phyloP scores from a whole-genome alignment of 2,888 invertebrate genomes.

The Scaptodrosophila latifasciaeformis region DNA sequence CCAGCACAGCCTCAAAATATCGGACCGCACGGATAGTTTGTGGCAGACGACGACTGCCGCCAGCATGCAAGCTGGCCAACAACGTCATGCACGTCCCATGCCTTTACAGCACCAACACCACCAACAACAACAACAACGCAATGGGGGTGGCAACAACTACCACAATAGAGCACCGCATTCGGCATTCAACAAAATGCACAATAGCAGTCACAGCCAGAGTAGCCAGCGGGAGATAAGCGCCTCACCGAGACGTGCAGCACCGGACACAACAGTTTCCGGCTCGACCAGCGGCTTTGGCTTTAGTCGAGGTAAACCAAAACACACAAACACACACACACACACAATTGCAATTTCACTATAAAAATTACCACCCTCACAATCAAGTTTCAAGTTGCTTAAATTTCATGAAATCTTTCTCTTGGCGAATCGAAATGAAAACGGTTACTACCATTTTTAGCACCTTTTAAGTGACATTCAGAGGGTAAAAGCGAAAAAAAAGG shows the following conservation, averaged over 20 bases:
- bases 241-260: slow-evolving; percentile 61
- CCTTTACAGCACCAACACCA: slow-evolving; percentile 35
- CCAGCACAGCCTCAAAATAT: slow-evolving; percentile 67
- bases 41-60: slow-evolving; percentile 67
- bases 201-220: slow-evolving; percentile 51
- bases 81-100: slow-evolving; percentile 44
- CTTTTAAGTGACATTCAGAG: neutral
- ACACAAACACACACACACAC: too few species aligned
- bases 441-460: too few species aligned
- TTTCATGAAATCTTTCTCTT: too few species aligned
- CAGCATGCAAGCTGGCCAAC: slow-evolving; percentile 51
- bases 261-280: slow-evolving; percentile 73
- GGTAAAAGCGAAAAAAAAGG: slow-evolving; percentile 6
- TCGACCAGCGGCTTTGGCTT: slow-evolving; percentile 71
- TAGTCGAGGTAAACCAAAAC: slow-evolving; percentile 70
- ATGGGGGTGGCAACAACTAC: slow-evolving; percentile 24
- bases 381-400: slow-evolving; percentile 11
- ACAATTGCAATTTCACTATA: neutral
- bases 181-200: slow-evolving; percentile 44
- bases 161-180: slow-evolving; percentile 24
- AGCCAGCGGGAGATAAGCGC: slow-evolving; percentile 64
- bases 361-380: neutral
- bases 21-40: slow-evolving; percentile 71
- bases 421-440: too few species aligned
- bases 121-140: slow-evolving; percentile 31